These are phyloP conservation scores for Orientallactaga bullata DNA, from an alignment of 2,113 vertebrate species.

Conservation along the genomic window DNA sequence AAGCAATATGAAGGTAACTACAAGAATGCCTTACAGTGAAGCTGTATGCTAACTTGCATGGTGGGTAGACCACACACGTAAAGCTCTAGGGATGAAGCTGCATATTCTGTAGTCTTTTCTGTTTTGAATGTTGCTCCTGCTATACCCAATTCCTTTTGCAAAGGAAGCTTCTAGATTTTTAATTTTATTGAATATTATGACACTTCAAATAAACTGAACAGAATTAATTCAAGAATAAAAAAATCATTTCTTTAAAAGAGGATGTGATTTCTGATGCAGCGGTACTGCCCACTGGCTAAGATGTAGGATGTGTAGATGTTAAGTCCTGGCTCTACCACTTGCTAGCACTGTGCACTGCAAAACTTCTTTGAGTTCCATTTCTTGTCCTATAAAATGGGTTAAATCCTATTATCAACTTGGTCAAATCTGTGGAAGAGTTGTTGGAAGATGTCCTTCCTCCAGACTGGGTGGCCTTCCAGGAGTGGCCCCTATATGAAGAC, in stretches of 20 bases:
- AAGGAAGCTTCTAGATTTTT: background rate
- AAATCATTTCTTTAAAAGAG: constrained; percentile 79
- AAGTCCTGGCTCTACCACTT: background rate
- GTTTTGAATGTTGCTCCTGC: constrained; percentile 8
- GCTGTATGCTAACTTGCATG: background rate
- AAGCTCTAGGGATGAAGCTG: background rate
- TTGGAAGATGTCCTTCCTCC: too few relatives aligned
- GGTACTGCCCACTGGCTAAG: background rate
- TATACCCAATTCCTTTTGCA: background rate
- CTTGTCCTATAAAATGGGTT: background rate
- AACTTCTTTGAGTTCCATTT: background rate
- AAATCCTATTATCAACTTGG: too few relatives aligned
- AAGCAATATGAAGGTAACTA: too few relatives aligned
- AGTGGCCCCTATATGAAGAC: too few relatives aligned
- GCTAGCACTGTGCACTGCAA: background rate
- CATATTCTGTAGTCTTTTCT: background rate
- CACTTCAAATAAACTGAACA: constrained; percentile 74
- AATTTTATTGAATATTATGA: constrained; percentile 70
- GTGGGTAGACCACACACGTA: background rate
- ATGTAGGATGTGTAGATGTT: background rate
- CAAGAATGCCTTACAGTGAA: background rate
- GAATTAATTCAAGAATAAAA: constrained; percentile 83
- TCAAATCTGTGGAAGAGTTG: too few relatives aligned
- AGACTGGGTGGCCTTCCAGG: too few relatives aligned
- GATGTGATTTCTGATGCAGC: background rate